A percentile compares a stretch with the other conserved stretches of the same genome.
These are phyloP conservation scores for Mesembrinibis cayennensis DNA, from an alignment of 2,113 vertebrate genomes.

Conservation along the genomic window DNA sequence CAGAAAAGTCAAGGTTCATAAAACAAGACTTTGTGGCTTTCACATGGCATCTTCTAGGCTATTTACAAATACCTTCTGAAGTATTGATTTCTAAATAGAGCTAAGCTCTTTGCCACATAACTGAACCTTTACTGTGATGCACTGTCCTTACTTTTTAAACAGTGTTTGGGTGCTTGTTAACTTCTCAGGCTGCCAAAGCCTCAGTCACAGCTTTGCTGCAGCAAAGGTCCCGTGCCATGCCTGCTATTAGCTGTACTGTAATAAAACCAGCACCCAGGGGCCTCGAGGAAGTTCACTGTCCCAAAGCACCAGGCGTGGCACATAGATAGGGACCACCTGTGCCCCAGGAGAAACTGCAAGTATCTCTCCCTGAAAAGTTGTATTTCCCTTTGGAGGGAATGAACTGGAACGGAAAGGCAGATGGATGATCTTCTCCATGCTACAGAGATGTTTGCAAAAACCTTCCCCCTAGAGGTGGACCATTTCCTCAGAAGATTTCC, in stretches of 20 bases:
- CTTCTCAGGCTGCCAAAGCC: background rate
- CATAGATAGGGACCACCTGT: background rate
- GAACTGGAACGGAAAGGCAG: background rate
- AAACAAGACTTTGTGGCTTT: background rate
- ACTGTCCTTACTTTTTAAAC: background rate
- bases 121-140: background rate
- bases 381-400: background rate
- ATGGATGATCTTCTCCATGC: background rate
- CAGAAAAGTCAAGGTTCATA: background rate
- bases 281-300: background rate
- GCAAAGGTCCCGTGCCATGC: fast-evolving
- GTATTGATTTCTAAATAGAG: background rate
- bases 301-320: background rate
- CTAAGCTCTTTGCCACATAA: background rate
- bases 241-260: background rate
- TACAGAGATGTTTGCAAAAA: background rate
- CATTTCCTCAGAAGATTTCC: background rate
- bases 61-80: background rate
- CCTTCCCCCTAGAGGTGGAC: background rate
- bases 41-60: background rate
- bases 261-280: background rate
- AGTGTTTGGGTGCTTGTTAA: background rate
- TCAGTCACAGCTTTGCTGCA: background rate
- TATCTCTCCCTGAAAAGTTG: background rate
- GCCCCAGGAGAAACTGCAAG: background rate